phyloP scores from a whole-genome alignment of 2,888 invertebrate genomes.

The Carabus problematicus region DNA sequence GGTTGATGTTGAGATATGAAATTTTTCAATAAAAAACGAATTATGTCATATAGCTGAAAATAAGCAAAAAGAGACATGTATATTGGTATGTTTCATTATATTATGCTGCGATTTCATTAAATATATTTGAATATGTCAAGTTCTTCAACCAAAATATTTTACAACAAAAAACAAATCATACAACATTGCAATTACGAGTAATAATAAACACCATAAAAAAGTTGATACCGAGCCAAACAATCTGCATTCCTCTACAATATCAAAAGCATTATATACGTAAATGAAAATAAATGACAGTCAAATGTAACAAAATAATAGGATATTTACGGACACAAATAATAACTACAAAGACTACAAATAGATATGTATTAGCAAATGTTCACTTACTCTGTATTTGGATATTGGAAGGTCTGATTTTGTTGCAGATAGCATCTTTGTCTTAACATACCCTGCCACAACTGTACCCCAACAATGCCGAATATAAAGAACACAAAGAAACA shows the following conservation, averaged over 20 bases:
- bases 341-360: not conserved
- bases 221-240: constrained; percentile 12
- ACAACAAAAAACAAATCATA: too few relatives aligned
- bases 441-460: constrained; percentile 98
- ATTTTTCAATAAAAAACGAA: too few relatives aligned
- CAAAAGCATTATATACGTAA: constrained; percentile 26
- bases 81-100: too few relatives aligned
- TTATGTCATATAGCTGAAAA: too few relatives aligned
- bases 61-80: too few relatives aligned
- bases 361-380: not conserved
- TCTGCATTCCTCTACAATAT: constrained; percentile 41
- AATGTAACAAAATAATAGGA: not conserved
- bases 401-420: constrained; percentile 72
- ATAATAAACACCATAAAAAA: not conserved
- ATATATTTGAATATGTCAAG: too few relatives aligned
- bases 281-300: not conserved
- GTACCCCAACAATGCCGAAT: constrained; percentile 99
- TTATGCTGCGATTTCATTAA: too few relatives aligned
- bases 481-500: constrained; percentile 99
- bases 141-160: too few relatives aligned
- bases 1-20: too few relatives aligned
- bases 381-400: constrained; percentile 75
- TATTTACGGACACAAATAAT: not conserved
- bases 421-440: constrained; percentile 91
- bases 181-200: not conserved